These are phyloP conservation scores for Premnoplex brunnescens DNA, from an alignment of 2,797 vertebrate species.

Conservation along the genomic window DNA sequence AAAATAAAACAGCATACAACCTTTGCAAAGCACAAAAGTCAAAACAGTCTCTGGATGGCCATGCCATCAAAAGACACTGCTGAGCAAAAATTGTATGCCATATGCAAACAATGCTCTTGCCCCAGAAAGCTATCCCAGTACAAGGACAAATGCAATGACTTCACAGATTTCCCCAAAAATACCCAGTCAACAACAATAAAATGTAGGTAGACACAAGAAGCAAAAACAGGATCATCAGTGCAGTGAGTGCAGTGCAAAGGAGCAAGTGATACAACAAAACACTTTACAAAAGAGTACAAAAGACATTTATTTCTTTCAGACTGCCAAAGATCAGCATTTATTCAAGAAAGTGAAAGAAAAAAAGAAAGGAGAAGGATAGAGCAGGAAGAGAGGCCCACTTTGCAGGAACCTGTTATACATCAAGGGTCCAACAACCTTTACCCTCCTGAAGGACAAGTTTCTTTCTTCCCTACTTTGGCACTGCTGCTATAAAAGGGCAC, in stretches of 20 bases:
- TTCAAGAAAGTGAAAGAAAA: not conserved
- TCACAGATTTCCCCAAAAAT: not conserved
- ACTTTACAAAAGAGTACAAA: not conserved
- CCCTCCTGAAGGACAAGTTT: not conserved
- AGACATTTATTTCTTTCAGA: not conserved
- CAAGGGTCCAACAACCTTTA: not conserved
- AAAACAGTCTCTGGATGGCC: not conserved
- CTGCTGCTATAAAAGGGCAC: not conserved
- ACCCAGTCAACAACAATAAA: not conserved
- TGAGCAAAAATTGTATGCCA: not conserved
- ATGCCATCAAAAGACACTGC: not conserved
- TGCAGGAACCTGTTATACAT: not conserved
- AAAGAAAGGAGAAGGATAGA: not conserved
- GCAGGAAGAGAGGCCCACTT: not conserved
- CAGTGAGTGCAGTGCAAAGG: not conserved
- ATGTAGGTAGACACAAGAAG: not conserved
- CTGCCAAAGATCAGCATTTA: not conserved
- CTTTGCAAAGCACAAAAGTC: not conserved
- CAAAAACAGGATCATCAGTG: fast-evolving
- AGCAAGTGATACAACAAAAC: not conserved
- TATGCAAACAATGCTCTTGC: not conserved
- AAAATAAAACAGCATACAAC: not conserved
- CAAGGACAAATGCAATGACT: not conserved
- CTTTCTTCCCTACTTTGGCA: not conserved
- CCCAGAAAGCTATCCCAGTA: not conserved